A percentile compares a stretch with the other conserved stretches of the same genome.
phyloP scores from a whole-genome alignment of 2,888 invertebrate species.

The Creontiades dilutus region DNA sequence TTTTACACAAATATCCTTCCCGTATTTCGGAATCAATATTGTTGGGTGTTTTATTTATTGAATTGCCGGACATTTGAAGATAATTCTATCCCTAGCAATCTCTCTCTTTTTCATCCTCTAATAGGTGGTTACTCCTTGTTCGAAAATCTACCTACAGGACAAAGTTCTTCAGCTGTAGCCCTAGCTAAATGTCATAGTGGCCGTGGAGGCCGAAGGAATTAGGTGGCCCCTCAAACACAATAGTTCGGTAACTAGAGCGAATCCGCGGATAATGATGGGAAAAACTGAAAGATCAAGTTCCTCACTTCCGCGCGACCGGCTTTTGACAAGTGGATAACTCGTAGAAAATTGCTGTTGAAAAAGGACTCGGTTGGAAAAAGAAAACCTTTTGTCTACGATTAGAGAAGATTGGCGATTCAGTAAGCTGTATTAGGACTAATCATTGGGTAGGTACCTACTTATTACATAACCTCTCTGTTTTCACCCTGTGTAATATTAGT shows the following conservation, averaged over 20 bases:
- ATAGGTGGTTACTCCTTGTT: no score
- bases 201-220: no score
- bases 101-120: no score
- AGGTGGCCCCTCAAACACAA: no score
- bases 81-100: no score
- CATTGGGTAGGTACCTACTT: not conserved
- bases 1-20: no score
- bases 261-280: constrained; percentile 5
- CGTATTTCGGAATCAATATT: no score
- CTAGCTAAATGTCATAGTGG: no score
- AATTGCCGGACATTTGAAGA: no score
- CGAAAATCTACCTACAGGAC: no score
- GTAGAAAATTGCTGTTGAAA: not conserved
- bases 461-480: constrained; percentile 10
- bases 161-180: no score
- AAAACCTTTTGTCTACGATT: not conserved
- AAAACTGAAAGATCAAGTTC: not conserved
- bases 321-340: not conserved
- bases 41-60: no score
- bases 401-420: not conserved
- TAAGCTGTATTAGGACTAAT: not conserved
- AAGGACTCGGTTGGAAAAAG: not conserved
- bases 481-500: not conserved
- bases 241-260: not conserved
- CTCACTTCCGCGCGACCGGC: not conserved